A percentile compares a stretch with the other conserved stretches of the same genome.
These are phyloP conservation scores for Macrocentrus cingulum DNA, from an alignment of 1,140 invertebrate species.

Conservation along the genomic window DNA sequence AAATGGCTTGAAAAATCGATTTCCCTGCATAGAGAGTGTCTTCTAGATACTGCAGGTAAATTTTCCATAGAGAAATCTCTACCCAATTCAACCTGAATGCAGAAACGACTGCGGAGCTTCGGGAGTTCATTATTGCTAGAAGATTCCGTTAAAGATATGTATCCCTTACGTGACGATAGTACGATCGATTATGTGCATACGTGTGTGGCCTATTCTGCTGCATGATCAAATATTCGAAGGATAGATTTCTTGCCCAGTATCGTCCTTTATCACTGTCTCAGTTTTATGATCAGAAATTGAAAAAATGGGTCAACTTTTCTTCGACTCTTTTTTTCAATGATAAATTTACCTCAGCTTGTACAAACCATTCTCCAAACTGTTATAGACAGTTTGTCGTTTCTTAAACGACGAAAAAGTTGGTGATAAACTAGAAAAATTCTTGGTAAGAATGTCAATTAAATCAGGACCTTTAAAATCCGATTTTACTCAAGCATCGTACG, in stretches of 20 bases:
- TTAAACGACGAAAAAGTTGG: background rate
- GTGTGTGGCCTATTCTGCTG: background rate
- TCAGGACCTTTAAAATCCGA: constrained; percentile 4
- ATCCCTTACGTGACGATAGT: background rate
- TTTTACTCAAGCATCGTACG: background rate
- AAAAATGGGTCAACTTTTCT: no score
- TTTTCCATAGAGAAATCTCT: no score
- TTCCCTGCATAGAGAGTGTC: no score
- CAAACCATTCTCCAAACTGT: background rate
- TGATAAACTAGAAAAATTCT: background rate
- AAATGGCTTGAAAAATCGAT: constrained; percentile 7
- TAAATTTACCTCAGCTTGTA: background rate
- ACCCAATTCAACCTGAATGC: no score
- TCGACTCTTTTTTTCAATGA: background rate
- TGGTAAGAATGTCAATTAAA: constrained; percentile 6
- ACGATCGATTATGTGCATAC: no score
- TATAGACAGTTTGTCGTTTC: background rate
- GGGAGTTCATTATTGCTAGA: constrained; percentile 8
- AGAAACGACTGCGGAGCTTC: constrained; percentile 4
- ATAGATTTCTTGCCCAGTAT: no score
- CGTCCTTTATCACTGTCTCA: no score
- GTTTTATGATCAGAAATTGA: no score
- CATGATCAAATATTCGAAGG: no score
- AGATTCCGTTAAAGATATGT: constrained; percentile 3
- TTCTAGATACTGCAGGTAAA: no score